Evolutionary conservation across 2,888 invertebrate species (phyloP).

Genomic region (Euplagia quadripunctaria): DNA sequence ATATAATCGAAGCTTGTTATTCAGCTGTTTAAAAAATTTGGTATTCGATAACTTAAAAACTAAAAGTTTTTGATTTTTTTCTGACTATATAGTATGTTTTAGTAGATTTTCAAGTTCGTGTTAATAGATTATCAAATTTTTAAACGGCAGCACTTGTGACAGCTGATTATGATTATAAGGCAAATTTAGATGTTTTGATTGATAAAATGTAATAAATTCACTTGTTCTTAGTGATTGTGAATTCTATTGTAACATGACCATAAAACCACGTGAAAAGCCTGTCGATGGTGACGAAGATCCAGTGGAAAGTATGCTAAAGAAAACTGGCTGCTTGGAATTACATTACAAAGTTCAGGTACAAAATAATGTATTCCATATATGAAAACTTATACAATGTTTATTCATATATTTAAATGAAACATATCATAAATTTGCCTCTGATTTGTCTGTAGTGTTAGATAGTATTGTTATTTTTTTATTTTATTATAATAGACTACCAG

Average conservation of each 20-base stretch:
- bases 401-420: background rate
- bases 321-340: constrained; percentile 95
- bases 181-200: background rate
- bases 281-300: constrained; percentile 91
- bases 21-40: too few relatives aligned
- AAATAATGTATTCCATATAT: background rate
- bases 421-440: too few relatives aligned
- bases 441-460: too few relatives aligned
- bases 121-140: background rate
- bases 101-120: background rate
- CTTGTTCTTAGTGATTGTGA: background rate
- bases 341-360: constrained; percentile 96
- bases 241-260: constrained; percentile 67
- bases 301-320: constrained; percentile 95
- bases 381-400: background rate
- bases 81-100: background rate
- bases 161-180: background rate
- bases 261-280: constrained; percentile 70
- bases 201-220: background rate
- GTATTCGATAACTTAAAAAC: too few relatives aligned
- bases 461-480: too few relatives aligned
- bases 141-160: background rate
- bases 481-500: too few relatives aligned
- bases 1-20: too few relatives aligned
- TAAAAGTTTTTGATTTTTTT: too few relatives aligned